Conservation (phyloP, 1,140 invertebrate species). For the Cheumatopsyche charites region DNA sequence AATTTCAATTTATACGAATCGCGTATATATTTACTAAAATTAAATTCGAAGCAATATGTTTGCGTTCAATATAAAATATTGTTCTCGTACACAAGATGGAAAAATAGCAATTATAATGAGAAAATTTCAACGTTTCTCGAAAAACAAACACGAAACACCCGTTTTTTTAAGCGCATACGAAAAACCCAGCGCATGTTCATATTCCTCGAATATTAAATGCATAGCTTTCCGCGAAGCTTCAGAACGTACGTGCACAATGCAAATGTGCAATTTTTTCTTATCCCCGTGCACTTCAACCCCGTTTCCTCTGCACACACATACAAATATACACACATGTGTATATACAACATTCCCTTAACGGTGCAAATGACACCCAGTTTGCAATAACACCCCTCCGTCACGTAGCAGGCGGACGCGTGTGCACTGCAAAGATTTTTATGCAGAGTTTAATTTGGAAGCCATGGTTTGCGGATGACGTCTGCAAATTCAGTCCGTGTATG, state of each 20-base stretch:
- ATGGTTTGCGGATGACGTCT: conserved; percentile 21
- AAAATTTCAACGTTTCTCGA: too few species aligned
- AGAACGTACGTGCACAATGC: conserved; percentile 7
- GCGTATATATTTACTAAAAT: too few species aligned
- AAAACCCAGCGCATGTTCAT: too few species aligned
- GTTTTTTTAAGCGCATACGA: too few species aligned
- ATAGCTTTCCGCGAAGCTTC: neutral
- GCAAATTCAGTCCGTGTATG: conserved; percentile 13
- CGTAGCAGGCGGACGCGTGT: conserved; percentile 9
- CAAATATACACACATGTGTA: neutral
- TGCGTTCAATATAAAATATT: too few species aligned
- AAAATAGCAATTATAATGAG: too few species aligned
- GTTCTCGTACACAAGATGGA: too few species aligned
- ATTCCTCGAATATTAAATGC: too few species aligned
- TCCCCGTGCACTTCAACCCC: neutral
- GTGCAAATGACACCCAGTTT: conserved; percentile 29
- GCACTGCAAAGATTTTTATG: conserved; percentile 8
- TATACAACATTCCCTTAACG: neutral
- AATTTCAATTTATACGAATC: too few species aligned
- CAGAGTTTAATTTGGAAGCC: conserved; percentile 23
- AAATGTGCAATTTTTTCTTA: conserved; percentile 4
- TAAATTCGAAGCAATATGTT: too few species aligned
- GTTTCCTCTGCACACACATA: neutral
- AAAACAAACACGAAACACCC: too few species aligned
- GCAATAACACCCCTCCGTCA: conserved; percentile 31